Evolutionary conservation across 2,797 vertebrate genomes (phyloP).

Genomic region (Sebastes umbrosus): DNA sequence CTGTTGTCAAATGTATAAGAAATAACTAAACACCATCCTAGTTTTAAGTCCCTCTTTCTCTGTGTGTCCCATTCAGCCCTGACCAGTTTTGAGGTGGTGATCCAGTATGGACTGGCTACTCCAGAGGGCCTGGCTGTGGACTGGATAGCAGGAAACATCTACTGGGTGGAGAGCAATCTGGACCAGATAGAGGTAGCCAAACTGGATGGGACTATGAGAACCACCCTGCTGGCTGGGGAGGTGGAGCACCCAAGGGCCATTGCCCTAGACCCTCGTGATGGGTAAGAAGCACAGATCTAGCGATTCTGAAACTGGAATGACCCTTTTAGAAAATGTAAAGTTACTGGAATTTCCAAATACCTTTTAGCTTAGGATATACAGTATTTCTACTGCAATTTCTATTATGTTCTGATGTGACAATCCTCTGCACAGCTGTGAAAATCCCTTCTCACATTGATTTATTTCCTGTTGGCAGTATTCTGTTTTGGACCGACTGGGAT

Average conservation of each 20-base stretch:
- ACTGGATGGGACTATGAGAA: constrained; percentile 94
- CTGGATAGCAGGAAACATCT: constrained; percentile 99
- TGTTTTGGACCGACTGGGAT: constrained; percentile 99
- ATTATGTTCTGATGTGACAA: not conserved
- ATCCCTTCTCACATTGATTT: not conserved
- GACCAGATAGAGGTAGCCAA: constrained; percentile 99
- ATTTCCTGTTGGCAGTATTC: constrained; percentile 83
- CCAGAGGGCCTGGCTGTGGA: constrained; percentile 96
- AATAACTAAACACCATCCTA: not conserved
- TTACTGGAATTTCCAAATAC: not conserved
- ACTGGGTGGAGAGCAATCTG: constrained; percentile 99
- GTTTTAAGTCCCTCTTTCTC: not conserved
- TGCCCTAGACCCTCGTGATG: constrained; percentile 94
- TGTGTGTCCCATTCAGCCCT: constrained; percentile 79
- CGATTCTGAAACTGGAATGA: not conserved
- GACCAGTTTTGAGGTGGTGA: constrained; percentile 97
- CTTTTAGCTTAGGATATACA: not conserved
- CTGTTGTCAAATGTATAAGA: not conserved
- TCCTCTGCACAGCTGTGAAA: not conserved
- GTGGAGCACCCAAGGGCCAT: constrained; percentile 97
- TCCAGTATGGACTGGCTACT: constrained; percentile 95
- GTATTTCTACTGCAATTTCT: not conserved
- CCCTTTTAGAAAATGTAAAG: not conserved
- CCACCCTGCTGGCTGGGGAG: constrained; percentile 93
- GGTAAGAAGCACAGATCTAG: constrained; percentile 78